Base-by-base conservation (phyloP, 2,888 invertebrate species). In the Orgyia antiqua region DNA sequence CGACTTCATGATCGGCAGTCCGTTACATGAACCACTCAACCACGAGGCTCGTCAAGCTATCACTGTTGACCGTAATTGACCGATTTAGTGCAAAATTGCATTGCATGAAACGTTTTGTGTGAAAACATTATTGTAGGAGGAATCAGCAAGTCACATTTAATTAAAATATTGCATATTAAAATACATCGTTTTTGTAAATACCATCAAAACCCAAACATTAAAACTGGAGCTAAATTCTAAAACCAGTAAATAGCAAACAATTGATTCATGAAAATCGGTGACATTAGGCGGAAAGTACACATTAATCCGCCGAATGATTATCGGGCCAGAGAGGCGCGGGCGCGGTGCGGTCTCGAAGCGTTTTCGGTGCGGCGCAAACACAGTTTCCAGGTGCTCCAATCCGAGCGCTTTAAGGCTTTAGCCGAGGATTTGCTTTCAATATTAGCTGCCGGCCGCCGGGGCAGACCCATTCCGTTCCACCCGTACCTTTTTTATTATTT, bases 381-480 rank as follows among this genome's bases (percentile, higher is more conserved):
- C 77, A 74, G 74, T 80, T 82, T 78, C 77, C 87, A 87, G 87
- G 87, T 87, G 83, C 74, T 74, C 67, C 66, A 68, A 79, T 73
- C 82, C 77, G 62, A 70, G 73, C 80, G 87, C 86, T 86, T 86
- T 86, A 86, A 87, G 87, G 87, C 73, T 83, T 87, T 87, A 87
- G 71, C 53, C 69, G 79, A 76, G 87, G 87, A 84, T 87, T 87
- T 86, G 87, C 80, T 87, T 87, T 87, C 87, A 87, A 87, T 87
- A 87, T 87, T 84, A 87, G 84, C 74, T 75, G 69, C 65, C 72
- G 76, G 74, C 71, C 75, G 66, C 68, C 73, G 73, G 65, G 68
- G 65, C 68, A 72, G 61, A 61, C 67, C 65, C 77, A 67, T 71
- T 71, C 75, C 71, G 77, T 72, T 75, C 74, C 76, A 58, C 64